These are phyloP conservation scores for Anthophora plumipes DNA, from an alignment of 2,888 invertebrate genomes.

Conservation along the genomic window DNA sequence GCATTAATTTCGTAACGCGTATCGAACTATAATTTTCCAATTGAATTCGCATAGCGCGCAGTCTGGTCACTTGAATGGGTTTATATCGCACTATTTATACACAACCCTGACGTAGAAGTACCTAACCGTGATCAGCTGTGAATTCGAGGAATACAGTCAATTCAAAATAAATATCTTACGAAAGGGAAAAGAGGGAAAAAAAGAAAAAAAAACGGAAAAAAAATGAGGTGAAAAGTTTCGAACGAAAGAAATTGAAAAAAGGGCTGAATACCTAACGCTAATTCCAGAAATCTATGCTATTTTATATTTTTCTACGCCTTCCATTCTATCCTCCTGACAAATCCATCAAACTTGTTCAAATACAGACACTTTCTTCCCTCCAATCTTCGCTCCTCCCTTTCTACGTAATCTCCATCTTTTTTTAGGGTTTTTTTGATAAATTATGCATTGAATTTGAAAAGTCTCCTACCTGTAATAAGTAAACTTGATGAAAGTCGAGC, in stretches of 20 bases:
- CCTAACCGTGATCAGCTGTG: constrained; percentile 11
- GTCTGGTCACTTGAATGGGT: background rate
- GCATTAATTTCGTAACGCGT: background rate
- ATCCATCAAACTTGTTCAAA: constrained; percentile 1
- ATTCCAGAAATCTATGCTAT: constrained; percentile 77
- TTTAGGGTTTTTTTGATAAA: constrained; percentile 4
- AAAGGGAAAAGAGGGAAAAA: background rate
- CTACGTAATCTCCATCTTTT: background rate
- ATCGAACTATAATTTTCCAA: background rate
- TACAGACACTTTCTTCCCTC: background rate
- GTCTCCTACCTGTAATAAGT: background rate
- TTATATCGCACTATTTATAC: background rate
- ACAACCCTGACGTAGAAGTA: background rate
- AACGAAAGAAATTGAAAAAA: constrained; percentile 54
- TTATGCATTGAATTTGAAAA: background rate
- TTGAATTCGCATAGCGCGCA: background rate
- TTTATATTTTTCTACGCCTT: constrained; percentile 84
- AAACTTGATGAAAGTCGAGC: background rate
- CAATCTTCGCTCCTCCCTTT: background rate
- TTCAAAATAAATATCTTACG: constrained; percentile 30
- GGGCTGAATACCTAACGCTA: constrained; percentile 74
- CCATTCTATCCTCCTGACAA: constrained; percentile 50
- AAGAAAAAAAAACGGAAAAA: constrained; percentile 7
- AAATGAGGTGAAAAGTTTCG: no score
- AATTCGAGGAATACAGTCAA: constrained; percentile 49